These are phyloP conservation scores for Pristis pectinata DNA, from an alignment of 2,797 vertebrate species.

Conservation along the genomic window DNA sequence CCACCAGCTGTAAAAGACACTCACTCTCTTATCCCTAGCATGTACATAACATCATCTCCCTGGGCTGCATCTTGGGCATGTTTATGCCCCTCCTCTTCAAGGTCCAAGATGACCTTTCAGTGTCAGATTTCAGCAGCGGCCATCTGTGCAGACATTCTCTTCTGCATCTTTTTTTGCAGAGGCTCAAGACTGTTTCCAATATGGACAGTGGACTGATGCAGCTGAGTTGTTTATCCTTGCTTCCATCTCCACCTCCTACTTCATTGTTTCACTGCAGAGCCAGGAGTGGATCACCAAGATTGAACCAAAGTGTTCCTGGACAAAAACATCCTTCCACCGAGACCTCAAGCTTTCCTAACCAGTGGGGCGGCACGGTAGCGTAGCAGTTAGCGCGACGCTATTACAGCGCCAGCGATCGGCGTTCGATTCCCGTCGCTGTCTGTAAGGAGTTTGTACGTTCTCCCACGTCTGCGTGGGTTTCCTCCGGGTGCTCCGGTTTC, in stretches of 20 bases:
- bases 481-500: no score
- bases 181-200: constrained; percentile 92
- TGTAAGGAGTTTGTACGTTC: no score
- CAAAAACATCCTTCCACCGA: constrained; percentile 88
- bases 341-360: no score
- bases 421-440: no score
- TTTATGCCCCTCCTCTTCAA: constrained; percentile 81
- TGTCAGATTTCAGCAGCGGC: constrained; percentile 86
- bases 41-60: constrained; percentile 82
- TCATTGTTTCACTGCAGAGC: constrained; percentile 92
- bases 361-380: no score
- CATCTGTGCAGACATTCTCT: constrained; percentile 87
- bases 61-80: constrained; percentile 77
- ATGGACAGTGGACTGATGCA: constrained; percentile 86
- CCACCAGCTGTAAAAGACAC: constrained; percentile 88
- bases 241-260: constrained; percentile 64
- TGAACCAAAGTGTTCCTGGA: constrained; percentile 94
- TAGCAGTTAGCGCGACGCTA: background rate
- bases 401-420: no score
- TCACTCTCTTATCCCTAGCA: constrained; percentile 87
- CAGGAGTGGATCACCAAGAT: constrained; percentile 90
- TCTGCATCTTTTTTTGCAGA: constrained; percentile 98
- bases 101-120: constrained; percentile 91
- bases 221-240: constrained; percentile 69
- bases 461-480: no score